phyloP scores from a whole-genome alignment of 2,797 vertebrate genomes.

The Staurois parvus region DNA sequence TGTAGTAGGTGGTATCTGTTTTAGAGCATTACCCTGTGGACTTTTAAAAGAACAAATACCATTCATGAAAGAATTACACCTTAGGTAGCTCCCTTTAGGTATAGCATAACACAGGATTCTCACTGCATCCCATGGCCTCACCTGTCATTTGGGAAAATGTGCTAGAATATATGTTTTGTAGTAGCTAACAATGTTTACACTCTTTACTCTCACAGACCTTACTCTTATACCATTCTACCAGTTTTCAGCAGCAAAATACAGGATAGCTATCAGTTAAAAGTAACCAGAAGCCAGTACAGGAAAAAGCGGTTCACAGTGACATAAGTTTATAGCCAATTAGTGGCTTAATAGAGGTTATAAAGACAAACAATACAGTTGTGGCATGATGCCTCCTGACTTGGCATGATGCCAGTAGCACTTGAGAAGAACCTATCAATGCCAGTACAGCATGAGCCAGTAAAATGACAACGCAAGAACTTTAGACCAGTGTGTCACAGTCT shows the following conservation, averaged over 20 bases:
- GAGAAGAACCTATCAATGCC: constrained; percentile 10
- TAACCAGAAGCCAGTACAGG: background rate
- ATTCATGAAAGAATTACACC: too few species aligned
- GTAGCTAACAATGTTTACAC: too few species aligned
- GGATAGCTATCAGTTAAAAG: background rate
- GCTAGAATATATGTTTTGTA: too few species aligned
- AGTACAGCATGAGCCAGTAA: constrained; percentile 12
- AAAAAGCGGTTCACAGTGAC: constrained; percentile 10
- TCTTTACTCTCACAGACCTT: too few species aligned
- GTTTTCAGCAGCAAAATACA: background rate
- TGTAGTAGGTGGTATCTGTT: too few species aligned
- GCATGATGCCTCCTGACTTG: constrained; percentile 33
- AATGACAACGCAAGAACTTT: constrained; percentile 1
- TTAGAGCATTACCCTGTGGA: too few species aligned
- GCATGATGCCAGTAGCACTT: constrained; percentile 6
- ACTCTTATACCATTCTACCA: background rate
- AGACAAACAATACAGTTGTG: constrained; percentile 25
- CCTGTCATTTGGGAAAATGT: too few species aligned
- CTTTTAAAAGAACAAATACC: too few species aligned
- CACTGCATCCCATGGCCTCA: too few species aligned
- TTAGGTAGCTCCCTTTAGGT: too few species aligned
- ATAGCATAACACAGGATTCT: too few species aligned
- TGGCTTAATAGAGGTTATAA: constrained; percentile 46
- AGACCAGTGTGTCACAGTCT: constrained; percentile 7
- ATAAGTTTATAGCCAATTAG: constrained; percentile 23